phyloP scores from a whole-genome alignment of 2,113 vertebrate species.

The Cochlearius cochlearius region DNA sequence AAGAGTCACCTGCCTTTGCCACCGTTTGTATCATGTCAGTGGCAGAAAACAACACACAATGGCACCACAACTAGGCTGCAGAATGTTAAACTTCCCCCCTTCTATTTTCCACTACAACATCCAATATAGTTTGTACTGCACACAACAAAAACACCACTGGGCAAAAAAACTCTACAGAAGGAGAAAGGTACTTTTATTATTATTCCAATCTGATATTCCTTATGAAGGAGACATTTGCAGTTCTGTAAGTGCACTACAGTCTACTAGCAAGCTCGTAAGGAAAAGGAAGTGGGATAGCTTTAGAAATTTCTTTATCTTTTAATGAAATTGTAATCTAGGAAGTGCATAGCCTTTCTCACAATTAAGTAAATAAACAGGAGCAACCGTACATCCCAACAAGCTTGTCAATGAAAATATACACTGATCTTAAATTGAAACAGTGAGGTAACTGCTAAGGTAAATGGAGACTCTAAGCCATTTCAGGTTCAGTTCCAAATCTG shows the following conservation, averaged over 20 bases:
- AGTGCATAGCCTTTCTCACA: neutral
- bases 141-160: neutral
- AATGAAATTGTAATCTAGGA: neutral
- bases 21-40: fast-evolving
- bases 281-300: neutral
- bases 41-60: neutral
- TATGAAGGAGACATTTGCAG: neutral
- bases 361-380: neutral
- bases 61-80: neutral
- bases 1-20: neutral
- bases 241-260: neutral
- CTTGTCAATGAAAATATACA: neutral
- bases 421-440: neutral
- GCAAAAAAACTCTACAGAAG: neutral
- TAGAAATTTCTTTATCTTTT: neutral
- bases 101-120: neutral
- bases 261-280: fast-evolving
- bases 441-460: neutral
- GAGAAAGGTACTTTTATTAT: neutral
- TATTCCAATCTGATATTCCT: neutral
- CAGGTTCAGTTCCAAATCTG: neutral
- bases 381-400: neutral
- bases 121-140: neutral
- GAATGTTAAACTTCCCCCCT: neutral
- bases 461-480: neutral